Evolutionary conservation across 2,888 invertebrate genomes (phyloP), one percentile per base, ranked within the genome.

Genomic region (Leucania comma): DNA sequence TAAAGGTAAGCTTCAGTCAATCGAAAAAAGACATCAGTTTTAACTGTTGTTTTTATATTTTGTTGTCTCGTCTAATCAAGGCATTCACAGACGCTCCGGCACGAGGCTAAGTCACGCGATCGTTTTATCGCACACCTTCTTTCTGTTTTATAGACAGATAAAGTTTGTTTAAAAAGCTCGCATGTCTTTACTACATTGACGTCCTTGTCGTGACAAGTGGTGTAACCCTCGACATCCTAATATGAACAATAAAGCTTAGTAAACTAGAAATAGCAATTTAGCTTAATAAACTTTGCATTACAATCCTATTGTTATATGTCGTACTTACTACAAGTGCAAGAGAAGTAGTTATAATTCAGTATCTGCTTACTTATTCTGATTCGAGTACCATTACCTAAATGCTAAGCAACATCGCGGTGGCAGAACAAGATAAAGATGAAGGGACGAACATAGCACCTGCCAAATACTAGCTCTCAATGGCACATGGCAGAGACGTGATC

Each of bases 81-180:
- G 93, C 92, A 93, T 94, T 93, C 90, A 86, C 89, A 90, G 91
- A 88, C 91, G 92, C 91, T 90, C 86, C 87, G 88, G 88, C 89
- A 92, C 90, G 89, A 90, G 89, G 88, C 85, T 72, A 80, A 92
- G 95, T 94, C 95, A 96, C 95, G 95, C 95, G 95, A 96, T 92
- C 93, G 93, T 93, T 94, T 93, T 93, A 95, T 94, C 94, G 93
- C 92, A 94, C 94, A 94, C 95, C 94, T 94, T 94, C 90, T 93
- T 93, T 93, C 90, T 90, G 92, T 93, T 94, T 95, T 94, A 94
- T 93, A 92, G 91, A 91, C 91, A 91, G 93, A 94, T 94, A 95
- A 94, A 94, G 91, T 93, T 93, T 92, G 92, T 94, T 94, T 94
- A 94, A 94, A 95, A 95, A 94, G 92, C 91, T 95, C 89, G 95